These are phyloP conservation scores for Crotalus viridis DNA, from an alignment of 2,113 vertebrate species.

Conservation along the genomic window DNA sequence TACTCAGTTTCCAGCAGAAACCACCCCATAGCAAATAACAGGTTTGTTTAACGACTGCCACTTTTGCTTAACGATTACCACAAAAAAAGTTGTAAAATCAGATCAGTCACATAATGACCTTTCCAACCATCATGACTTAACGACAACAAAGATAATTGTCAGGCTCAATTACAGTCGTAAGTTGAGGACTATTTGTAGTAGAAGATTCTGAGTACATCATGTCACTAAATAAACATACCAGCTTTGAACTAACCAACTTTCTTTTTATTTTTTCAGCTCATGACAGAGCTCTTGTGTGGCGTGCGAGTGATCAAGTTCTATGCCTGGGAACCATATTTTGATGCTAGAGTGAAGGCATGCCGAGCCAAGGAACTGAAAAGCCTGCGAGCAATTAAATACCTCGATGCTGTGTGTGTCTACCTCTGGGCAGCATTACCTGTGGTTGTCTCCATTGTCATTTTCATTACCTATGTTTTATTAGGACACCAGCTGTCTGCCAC, in stretches of 20 bases:
- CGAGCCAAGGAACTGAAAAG: slow-evolving; percentile 80
- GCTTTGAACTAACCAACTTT: slow-evolving; percentile 5
- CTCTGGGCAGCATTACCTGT: slow-evolving; percentile 93
- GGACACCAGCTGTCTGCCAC: slow-evolving; percentile 91
- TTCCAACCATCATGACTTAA: not conserved
- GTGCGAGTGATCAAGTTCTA: slow-evolving; percentile 95
- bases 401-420: slow-evolving; percentile 94
- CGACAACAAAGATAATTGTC: not conserved
- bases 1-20: not conserved
- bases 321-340: slow-evolving; percentile 87
- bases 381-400: slow-evolving; percentile 80
- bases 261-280: slow-evolving; percentile 71
- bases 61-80: not conserved
- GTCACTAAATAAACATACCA: not conserved
- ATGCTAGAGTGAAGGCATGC: slow-evolving; percentile 70
- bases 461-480: slow-evolving; percentile 87
- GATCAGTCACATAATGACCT: not conserved
- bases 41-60: not conserved
- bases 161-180: not conserved
- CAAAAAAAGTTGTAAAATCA: not conserved
- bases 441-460: slow-evolving; percentile 89
- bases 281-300: slow-evolving; percentile 89
- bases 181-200: not conserved
- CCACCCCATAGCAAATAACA: not conserved
- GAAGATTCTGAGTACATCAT: not conserved